Conservation (phyloP, 2,113 vertebrate genomes). For the Tauraco erythrolophus region DNA sequence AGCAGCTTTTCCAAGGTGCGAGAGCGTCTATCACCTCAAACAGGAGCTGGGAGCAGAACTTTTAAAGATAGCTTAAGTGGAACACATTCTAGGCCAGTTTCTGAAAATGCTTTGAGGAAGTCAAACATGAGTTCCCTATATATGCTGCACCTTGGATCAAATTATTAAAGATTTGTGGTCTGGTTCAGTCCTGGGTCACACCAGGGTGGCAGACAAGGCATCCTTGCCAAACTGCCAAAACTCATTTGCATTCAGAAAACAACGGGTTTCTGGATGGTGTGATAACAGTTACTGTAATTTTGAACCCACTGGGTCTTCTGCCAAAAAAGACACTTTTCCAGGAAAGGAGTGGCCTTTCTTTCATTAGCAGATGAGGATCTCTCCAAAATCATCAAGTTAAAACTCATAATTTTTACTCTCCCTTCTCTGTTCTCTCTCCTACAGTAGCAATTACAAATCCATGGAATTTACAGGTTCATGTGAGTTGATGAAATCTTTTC, state of each 20-base stretch:
- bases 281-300: not conserved
- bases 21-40: fast-evolving
- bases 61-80: not conserved
- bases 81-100: not conserved
- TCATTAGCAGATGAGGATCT: not conserved
- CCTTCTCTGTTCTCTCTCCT: not conserved
- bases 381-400: not conserved
- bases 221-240: not conserved
- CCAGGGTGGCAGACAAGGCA: not conserved
- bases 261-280: not conserved
- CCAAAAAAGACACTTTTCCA: not conserved
- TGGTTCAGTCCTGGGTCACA: not conserved
- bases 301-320: not conserved
- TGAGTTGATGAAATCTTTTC: not conserved
- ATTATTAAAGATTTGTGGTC: not conserved
- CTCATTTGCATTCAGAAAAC: not conserved
- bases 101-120: not conserved
- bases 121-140: not conserved
- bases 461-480: not conserved
- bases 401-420: not conserved
- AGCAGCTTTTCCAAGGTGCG: not conserved
- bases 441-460: not conserved
- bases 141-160: not conserved
- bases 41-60: not conserved
- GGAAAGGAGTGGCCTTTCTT: not conserved